Evolutionary conservation across 37 sponge, comb jelly and placozoan species (phyloP).

Genomic region (Eunapius fragilis): DNA sequence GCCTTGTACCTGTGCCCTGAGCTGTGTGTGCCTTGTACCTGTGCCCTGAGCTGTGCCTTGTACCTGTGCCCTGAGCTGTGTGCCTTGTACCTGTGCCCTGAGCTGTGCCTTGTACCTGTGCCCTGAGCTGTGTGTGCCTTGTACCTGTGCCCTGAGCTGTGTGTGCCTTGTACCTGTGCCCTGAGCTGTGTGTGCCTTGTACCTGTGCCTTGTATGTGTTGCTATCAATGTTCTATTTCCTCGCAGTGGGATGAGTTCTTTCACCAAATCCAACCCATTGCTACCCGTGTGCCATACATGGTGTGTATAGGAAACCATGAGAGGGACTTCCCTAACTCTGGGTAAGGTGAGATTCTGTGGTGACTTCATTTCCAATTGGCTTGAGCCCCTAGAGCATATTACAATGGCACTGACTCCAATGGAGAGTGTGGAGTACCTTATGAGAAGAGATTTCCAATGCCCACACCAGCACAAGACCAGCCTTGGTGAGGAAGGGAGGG

Average conservation of each 20-base stretch:
- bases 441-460: conserved; percentile 75
- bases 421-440: conserved; percentile 89
- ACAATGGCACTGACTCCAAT: conserved; percentile 55
- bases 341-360: conserved; percentile 11
- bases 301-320: conserved; percentile 87
- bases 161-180: too few species aligned
- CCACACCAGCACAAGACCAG: conserved; percentile 46
- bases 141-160: too few species aligned
- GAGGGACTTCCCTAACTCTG: conserved; percentile 49
- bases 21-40: too few species aligned
- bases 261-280: conserved; percentile 66
- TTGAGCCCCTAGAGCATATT: neutral
- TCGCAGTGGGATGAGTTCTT: conserved; percentile 82
- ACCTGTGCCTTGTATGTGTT: too few species aligned
- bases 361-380: too few species aligned
- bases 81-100: too few species aligned
- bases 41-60: too few species aligned
- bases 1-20: too few species aligned
- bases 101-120: too few species aligned
- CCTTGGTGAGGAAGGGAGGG: conserved; percentile 66
- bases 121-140: too few species aligned
- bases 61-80: too few species aligned
- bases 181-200: too few species aligned
- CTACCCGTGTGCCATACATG: conserved; percentile 71
- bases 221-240: neutral